Percentiles rank a stretch among this genome's conserved stretches.
Evolutionary conservation across 1,140 invertebrate species (phyloP).

Genomic region (Heterodera carotae): DNA sequence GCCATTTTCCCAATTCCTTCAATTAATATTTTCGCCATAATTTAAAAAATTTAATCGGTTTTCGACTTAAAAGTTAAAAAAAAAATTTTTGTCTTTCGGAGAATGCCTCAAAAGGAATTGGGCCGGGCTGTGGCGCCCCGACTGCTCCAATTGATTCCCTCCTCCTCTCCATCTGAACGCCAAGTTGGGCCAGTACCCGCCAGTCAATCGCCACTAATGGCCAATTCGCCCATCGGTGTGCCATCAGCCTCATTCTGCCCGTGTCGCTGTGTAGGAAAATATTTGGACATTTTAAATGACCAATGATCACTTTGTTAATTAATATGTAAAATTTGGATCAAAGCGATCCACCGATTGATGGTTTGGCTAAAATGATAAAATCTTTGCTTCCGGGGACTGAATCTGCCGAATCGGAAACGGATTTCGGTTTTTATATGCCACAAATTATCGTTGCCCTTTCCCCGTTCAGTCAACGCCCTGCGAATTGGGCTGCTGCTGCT

Average conservation of each 20-base stretch:
- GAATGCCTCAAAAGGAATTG: constrained; percentile 24
- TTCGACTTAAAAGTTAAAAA: no score
- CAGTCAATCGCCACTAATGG: constrained; percentile 1
- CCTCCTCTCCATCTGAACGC: background rate
- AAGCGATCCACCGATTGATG: no score
- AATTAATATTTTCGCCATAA: no score
- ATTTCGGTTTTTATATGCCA: no score
- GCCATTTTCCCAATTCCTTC: no score
- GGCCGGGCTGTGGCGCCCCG: constrained; percentile 18
- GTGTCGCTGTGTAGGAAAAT: constrained; percentile 3
- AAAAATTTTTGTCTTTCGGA: background rate
- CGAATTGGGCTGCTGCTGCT: constrained; percentile 42
- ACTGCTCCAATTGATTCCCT: constrained; percentile 20
- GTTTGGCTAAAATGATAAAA: no score
- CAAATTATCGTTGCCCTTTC: background rate
- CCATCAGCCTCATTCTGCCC: background rate
- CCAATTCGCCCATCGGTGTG: constrained; percentile 20
- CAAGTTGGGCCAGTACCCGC: constrained; percentile 26
- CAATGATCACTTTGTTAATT: background rate
- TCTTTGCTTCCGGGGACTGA: background rate
- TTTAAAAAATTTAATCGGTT: no score
- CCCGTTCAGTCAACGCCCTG: constrained; percentile 40
- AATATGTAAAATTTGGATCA: no score
- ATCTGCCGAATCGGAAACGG: background rate
- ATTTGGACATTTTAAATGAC: background rate